Evolutionary conservation across 2,797 vertebrate species (phyloP), one percentile per base, ranked within the genome.

Genomic region (Gymnothorax reevesii): DNA sequence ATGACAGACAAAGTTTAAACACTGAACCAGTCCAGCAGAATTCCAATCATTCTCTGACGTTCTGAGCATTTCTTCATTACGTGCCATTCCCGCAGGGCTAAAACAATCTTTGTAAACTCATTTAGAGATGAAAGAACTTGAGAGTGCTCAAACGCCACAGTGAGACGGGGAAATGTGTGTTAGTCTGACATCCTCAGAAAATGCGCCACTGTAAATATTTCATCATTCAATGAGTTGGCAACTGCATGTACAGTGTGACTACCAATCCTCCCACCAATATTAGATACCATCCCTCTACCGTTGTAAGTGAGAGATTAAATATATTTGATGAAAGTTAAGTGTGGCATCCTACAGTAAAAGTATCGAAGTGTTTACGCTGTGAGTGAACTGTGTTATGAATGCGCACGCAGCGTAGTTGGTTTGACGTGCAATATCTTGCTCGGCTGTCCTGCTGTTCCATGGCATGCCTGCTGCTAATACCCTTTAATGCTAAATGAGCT

Each of bases 381-480:
- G 77, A 69, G 80, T 52, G 12, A 55, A n/a, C 57, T 60, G 59
- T 3, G 13, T 64, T 22, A 52, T 3, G 57, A 59, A n/a, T 49
- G 20, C 69, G 17, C 42, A 8, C 6, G 6, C 49, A 25, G 64
- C 20, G 64, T 69, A 13, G 13, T 15, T 80, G 54, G 20, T 20
- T 73, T n/a, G 62, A 17, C 10, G 27, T 66, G 75, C 1, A 7
- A 42, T 17, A 42, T 2, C 33, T 90, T 92, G 92, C 77, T 80
- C 49, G 3, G 52, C 77, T 55, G 7, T 17, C 52, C 17, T 52
- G 22, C 55, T 91, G 84, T 86, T 89, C 89, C 90, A 92, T 89
- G 75, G 92, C 91, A 90, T 90, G 90, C 92, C 94, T 95, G 94
- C 93, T 93, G 92, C 25, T 73, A 17, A 93, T 88, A 89, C 93